Percentiles rank a stretch among this genome's conserved stretches.
These are phyloP conservation scores for Alauda arvensis DNA, from an alignment of 2,797 vertebrate species.

Conservation along the genomic window DNA sequence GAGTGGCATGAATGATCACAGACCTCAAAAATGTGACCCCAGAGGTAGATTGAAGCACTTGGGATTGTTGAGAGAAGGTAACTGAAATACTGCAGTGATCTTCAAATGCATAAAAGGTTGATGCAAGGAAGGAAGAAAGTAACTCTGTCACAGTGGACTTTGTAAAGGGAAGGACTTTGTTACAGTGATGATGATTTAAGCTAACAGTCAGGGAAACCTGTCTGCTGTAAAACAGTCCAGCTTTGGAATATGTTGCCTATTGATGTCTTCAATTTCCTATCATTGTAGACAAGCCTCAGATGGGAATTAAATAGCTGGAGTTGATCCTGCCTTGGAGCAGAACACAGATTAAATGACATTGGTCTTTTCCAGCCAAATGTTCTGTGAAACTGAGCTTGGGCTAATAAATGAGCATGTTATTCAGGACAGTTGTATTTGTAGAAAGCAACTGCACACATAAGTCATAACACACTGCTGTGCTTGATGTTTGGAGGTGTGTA, in stretches of 20 bases:
- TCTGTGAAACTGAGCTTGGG: neutral
- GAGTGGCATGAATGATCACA: neutral
- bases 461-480: neutral
- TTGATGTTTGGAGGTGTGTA: neutral
- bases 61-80: neutral
- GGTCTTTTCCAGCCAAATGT: neutral
- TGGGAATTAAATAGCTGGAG: neutral
- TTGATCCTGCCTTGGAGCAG: slow-evolving; percentile 8
- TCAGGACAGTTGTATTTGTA: neutral
- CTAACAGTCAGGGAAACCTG: neutral
- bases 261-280: neutral
- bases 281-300: neutral
- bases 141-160: neutral
- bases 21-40: neutral
- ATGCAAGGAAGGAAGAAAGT: neutral
- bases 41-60: neutral
- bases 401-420: neutral
- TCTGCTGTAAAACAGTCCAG: neutral
- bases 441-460: neutral
- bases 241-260: neutral
- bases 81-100: neutral
- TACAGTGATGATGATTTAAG: neutral
- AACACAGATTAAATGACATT: neutral
- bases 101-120: neutral
- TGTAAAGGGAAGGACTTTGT: neutral